Evolutionary conservation across 2,888 invertebrate genomes (phyloP).

Genomic region (Agrotis ipsilon): DNA sequence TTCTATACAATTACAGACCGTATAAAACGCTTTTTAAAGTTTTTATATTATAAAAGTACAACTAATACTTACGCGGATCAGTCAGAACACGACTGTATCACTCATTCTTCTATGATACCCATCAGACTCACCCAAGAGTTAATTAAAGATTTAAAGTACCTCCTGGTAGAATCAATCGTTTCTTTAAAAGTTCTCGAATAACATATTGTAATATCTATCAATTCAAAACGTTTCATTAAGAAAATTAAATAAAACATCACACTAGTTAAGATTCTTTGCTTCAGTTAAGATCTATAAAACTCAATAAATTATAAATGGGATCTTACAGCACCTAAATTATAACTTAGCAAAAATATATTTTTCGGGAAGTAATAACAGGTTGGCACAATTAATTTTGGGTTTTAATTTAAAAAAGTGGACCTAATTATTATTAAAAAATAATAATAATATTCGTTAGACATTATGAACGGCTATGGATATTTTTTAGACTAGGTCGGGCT

Average conservation of each 20-base stretch:
- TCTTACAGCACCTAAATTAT: neutral
- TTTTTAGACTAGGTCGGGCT: no score
- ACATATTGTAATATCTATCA: neutral
- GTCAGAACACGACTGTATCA: constrained; percentile 68
- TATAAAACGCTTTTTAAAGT: constrained; percentile 71
- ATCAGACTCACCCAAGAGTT: constrained; percentile 4
- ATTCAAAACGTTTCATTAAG: neutral
- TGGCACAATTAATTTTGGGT: neutral
- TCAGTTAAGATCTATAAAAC: neutral
- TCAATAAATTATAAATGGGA: no score
- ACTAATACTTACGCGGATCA: constrained; percentile 74
- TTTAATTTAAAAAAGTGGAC: neutral
- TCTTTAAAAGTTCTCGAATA: neutral
- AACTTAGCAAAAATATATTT: neutral
- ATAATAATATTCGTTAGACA: no score
- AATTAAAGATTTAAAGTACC: neutral
- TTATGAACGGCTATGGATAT: no score
- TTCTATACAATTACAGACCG: constrained; percentile 64
- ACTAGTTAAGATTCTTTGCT: neutral
- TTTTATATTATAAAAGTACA: constrained; percentile 73
- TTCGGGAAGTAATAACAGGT: no score
- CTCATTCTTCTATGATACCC: constrained; percentile 44
- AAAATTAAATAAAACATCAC: neutral
- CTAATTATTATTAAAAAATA: no score
- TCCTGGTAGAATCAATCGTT: neutral